phyloP scores from a whole-genome alignment of 2,113 vertebrate species.

The Neopipo cinnamomea region DNA sequence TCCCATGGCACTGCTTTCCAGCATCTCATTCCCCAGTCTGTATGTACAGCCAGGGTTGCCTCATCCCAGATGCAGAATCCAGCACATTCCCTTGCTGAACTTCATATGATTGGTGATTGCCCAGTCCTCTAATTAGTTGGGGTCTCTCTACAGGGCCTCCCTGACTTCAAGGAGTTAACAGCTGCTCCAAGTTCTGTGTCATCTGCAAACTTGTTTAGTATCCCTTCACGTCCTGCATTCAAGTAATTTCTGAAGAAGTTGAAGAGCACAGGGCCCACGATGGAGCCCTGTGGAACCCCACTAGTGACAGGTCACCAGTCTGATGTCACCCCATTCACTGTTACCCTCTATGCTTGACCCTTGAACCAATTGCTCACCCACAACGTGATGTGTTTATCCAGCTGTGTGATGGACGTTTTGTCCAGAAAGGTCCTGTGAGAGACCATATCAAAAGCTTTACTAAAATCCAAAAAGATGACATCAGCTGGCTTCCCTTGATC shows the following conservation, averaged over 20 bases:
- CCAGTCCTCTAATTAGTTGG: background rate
- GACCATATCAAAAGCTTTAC: background rate
- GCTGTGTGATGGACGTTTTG: background rate
- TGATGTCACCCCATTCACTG: background rate
- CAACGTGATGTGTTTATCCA: background rate
- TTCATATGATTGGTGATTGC: background rate
- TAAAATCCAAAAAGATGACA: background rate
- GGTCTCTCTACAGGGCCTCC: background rate
- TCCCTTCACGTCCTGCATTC: background rate
- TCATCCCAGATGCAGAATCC: background rate
- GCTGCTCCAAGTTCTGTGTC: background rate
- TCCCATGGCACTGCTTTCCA: background rate
- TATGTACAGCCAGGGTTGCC: background rate
- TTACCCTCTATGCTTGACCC: background rate
- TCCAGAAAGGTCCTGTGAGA: background rate
- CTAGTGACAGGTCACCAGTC: background rate
- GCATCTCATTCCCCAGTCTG: background rate
- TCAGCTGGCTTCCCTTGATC: background rate
- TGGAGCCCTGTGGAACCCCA: background rate
- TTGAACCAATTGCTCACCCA: background rate
- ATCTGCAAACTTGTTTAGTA: background rate
- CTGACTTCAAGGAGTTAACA: background rate
- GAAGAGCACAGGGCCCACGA: background rate
- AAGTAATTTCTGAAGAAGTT: background rate
- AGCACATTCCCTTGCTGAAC: background rate